A percentile compares a stretch with the other conserved stretches of the same genome.
These are phyloP conservation scores for Astreopora myriophthalma DNA, from an alignment of 64 coral and sea anemone genomes.

Conservation along the genomic window DNA sequence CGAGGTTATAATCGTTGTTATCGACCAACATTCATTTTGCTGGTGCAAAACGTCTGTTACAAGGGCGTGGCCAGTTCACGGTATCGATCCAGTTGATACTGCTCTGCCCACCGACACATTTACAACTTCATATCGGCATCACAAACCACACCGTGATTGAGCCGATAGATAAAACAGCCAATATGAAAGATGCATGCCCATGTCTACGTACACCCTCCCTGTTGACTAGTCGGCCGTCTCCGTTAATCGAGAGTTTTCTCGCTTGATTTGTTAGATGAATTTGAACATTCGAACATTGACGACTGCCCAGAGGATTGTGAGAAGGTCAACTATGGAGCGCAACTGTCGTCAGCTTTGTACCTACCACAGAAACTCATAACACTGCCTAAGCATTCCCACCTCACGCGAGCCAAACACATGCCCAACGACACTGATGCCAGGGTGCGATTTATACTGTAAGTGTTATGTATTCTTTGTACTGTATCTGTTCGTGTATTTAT, in stretches of 20 bases:
- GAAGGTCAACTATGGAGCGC: conserved; percentile 24
- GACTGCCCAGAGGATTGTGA: conserved; percentile 63
- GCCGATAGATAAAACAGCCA: too few species aligned
- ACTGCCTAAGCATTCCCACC: neutral
- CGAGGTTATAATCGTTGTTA: too few species aligned
- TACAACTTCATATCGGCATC: too few species aligned
- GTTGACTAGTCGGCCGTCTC: neutral
- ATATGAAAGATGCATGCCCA: too few species aligned
- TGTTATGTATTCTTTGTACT: neutral
- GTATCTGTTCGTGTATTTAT: too few species aligned
- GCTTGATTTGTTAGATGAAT: conserved; percentile 20
- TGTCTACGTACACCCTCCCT: too few species aligned
- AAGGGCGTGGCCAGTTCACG: too few species aligned
- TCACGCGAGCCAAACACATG: conserved; percentile 12
- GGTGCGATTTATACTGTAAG: conserved; percentile 59
- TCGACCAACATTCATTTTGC: too few species aligned
- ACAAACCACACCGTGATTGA: too few species aligned
- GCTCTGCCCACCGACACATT: too few species aligned
- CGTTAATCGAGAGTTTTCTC: neutral
- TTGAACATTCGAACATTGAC: neutral
- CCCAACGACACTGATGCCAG: conserved; percentile 47
- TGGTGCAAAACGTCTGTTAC: too few species aligned
- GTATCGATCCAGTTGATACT: too few species aligned
- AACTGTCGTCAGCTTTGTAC: conserved; percentile 46
- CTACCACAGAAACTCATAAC: conserved; percentile 56